Percentiles rank a stretch among this genome's conserved stretches.
These are phyloP conservation scores for Hirtodrosophila duncani DNA, from an alignment of 2,888 invertebrate genomes.

Conservation along the genomic window DNA sequence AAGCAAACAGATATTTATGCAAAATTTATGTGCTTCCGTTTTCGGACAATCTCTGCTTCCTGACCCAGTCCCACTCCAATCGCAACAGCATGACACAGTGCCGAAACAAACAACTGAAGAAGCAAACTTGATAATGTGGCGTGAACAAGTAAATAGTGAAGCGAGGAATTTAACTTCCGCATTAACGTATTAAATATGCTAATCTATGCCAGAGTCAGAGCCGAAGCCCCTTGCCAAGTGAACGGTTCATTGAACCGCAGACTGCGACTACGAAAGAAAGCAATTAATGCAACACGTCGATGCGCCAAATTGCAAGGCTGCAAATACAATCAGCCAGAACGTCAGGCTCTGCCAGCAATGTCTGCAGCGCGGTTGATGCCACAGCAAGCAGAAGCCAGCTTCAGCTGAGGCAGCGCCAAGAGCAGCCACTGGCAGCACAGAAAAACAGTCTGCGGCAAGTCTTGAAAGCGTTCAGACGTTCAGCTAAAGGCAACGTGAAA, in stretches of 20 bases:
- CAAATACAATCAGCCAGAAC: slow-evolving; percentile 28
- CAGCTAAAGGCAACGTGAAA: slow-evolving; percentile 22
- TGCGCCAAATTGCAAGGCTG: slow-evolving; percentile 23
- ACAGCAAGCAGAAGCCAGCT: slow-evolving; percentile 4
- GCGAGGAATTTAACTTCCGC: slow-evolving; percentile 38
- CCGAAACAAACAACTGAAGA: slow-evolving; percentile 52
- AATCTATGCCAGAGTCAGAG: slow-evolving; percentile 37
- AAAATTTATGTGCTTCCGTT: slow-evolving; percentile 48
- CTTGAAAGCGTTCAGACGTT: slow-evolving; percentile 73
- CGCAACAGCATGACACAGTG: neutral
- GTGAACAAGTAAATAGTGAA: slow-evolving; percentile 2
- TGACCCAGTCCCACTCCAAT: slow-evolving; percentile 49
- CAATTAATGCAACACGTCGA: slow-evolving; percentile 61
- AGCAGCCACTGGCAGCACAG: slow-evolving; percentile 6
- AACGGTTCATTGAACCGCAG: slow-evolving; percentile 53
- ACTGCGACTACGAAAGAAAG: slow-evolving; percentile 34
- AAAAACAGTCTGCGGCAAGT: slow-evolving; percentile 72
- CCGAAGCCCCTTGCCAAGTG: no score
- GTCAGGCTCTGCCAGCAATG: no score
- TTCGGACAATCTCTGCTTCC: slow-evolving; percentile 40
- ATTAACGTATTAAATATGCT: slow-evolving; percentile 42
- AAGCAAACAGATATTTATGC: slow-evolving; percentile 29
- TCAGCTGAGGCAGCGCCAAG: slow-evolving; percentile 2
- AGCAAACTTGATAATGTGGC: slow-evolving; percentile 52
- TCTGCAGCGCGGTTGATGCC: slow-evolving; percentile 3